Evolutionary conservation across 2,888 invertebrate species (phyloP).

Genomic region (Digitonthophagus gazella): DNA sequence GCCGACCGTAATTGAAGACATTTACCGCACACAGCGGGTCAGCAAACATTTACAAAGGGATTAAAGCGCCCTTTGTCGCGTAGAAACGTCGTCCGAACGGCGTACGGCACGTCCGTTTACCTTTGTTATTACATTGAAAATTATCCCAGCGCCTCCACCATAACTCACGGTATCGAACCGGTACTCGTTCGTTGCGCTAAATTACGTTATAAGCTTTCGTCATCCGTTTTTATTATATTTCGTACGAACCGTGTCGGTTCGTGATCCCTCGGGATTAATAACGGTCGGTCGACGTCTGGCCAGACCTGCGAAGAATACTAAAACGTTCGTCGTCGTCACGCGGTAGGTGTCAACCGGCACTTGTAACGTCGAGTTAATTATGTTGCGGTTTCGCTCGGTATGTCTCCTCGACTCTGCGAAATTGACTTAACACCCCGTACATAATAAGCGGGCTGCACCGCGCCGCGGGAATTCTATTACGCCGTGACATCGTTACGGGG

Average conservation of each 20-base stretch:
- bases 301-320: background rate
- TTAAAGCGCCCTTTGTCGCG: background rate
- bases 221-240: background rate
- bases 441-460: background rate
- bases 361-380: background rate
- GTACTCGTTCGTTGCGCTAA: background rate
- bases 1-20: constrained; percentile 8
- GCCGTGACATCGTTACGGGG: background rate
- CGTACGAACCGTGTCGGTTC: background rate
- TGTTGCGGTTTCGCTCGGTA: background rate
- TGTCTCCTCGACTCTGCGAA: background rate
- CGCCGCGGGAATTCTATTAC: background rate
- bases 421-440: background rate
- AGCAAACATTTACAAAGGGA: constrained; percentile 14
- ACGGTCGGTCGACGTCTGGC: background rate
- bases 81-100: background rate
- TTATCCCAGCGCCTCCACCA: background rate
- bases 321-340: background rate
- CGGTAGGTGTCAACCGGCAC: background rate
- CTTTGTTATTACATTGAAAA: constrained; percentile 13
- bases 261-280: background rate
- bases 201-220: background rate
- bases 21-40: background rate
- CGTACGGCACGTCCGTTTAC: constrained; percentile 1
- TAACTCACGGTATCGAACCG: background rate